Evolutionary conservation across 2,888 invertebrate genomes (phyloP).

Genomic region (Agrochola lota): DNA sequence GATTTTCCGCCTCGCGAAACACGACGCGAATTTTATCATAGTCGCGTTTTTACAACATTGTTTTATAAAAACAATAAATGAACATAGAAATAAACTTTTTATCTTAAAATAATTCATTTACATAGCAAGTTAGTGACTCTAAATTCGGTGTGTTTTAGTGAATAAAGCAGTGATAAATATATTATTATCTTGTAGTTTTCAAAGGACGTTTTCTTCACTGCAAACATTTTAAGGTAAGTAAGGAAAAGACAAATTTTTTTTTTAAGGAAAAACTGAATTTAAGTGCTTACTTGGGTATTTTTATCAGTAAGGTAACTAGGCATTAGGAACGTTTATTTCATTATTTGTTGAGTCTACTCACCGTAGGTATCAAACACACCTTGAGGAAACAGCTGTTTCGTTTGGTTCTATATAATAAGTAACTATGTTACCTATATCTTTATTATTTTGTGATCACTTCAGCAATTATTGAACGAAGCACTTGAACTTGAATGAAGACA

Average conservation of each 20-base stretch:
- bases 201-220: conserved; percentile 61
- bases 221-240: conserved; percentile 70
- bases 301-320: conserved; percentile 39
- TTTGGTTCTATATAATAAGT: neutral
- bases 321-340: conserved; percentile 3
- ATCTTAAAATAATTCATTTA: conserved; percentile 17
- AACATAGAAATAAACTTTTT: conserved; percentile 1
- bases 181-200: conserved; percentile 59
- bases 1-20: conserved; percentile 48
- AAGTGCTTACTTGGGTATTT: conserved; percentile 9
- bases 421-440: neutral
- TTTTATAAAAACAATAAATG: conserved; percentile 15
- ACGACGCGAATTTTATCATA: conserved; percentile 9
- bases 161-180: conserved; percentile 57
- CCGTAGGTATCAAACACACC: neutral
- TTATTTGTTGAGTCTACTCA: conserved; percentile 23
- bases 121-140: conserved; percentile 35
- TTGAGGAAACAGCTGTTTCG: conserved; percentile 38
- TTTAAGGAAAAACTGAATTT: conserved; percentile 52
- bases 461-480: neutral
- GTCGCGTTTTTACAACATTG: conserved; percentile 4
- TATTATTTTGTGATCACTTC: neutral
- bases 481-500: no score
- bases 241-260: conserved; percentile 63
- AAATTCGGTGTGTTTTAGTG: conserved; percentile 54